These are phyloP conservation scores for Gavia stellata DNA, from an alignment of 2,113 vertebrate genomes.

Conservation along the genomic window DNA sequence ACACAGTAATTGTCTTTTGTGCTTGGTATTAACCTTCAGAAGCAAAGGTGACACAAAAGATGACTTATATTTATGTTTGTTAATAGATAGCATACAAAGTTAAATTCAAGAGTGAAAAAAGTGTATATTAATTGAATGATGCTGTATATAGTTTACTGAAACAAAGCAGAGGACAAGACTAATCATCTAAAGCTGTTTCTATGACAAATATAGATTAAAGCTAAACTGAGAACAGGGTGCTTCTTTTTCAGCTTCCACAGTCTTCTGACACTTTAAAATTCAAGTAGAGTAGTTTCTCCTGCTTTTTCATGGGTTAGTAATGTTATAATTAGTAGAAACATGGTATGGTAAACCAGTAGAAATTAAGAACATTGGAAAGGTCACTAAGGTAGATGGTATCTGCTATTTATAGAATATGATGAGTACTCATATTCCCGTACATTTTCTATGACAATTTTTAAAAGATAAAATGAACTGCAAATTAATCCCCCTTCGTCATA, in stretches of 20 bases:
- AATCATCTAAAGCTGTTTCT: background rate
- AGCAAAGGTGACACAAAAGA: background rate
- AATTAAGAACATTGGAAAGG: background rate
- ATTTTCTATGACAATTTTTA: background rate
- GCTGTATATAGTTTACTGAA: background rate
- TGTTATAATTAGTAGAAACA: background rate
- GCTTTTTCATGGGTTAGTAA: background rate
- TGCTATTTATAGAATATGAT: background rate
- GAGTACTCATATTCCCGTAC: background rate
- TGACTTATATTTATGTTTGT: background rate
- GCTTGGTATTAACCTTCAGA: background rate
- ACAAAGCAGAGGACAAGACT: background rate
- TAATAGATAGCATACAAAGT: background rate
- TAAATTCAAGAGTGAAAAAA: background rate
- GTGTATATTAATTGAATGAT: background rate
- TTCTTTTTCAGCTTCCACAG: background rate
- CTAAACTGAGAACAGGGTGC: background rate
- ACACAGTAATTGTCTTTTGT: background rate
- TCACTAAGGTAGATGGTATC: background rate
- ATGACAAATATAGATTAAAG: background rate
- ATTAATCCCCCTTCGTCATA: background rate
- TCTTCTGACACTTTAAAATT: background rate
- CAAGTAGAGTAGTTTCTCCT: background rate
- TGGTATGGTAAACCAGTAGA: background rate
- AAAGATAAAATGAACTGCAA: background rate